phyloP scores from a whole-genome alignment of 2,888 invertebrate species.

The Neoascia interrupta region DNA sequence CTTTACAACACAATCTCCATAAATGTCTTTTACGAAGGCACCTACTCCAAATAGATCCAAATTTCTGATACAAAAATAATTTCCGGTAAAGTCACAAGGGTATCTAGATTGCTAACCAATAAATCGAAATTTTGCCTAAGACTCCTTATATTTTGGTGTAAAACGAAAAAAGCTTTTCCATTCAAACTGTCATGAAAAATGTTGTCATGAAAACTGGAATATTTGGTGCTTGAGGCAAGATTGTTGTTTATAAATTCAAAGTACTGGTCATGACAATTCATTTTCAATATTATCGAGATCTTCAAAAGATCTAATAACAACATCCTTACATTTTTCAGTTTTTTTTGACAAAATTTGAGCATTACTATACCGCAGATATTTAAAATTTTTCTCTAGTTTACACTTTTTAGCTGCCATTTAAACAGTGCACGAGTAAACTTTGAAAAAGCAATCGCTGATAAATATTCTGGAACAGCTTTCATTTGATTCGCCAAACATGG shows the following conservation, averaged over 20 bases:
- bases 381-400: too few species aligned
- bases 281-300: not conserved
- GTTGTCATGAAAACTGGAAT: not conserved
- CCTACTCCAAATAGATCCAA: not conserved
- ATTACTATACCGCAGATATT: too few species aligned
- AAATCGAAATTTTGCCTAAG: not conserved
- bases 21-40: not conserved
- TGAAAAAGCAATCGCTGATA: too few species aligned
- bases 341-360: not conserved
- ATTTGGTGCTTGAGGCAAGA: not conserved
- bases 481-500: too few species aligned
- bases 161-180: not conserved
- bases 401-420: constrained; percentile 10
- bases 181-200: not conserved
- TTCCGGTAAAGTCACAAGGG: not conserved
- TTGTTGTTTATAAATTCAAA: not conserved
- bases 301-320: constrained; percentile 15
- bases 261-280: not conserved
- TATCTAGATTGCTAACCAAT: too few species aligned
- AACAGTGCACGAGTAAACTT: constrained; percentile 1
- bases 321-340: not conserved
- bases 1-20: not conserved
- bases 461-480: too few species aligned
- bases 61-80: not conserved
- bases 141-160: not conserved